A percentile compares a stretch with the other conserved stretches of the same genome.
Conservation (phyloP, 2,888 invertebrate genomes). For the Galerucella calmariensis region DNA sequence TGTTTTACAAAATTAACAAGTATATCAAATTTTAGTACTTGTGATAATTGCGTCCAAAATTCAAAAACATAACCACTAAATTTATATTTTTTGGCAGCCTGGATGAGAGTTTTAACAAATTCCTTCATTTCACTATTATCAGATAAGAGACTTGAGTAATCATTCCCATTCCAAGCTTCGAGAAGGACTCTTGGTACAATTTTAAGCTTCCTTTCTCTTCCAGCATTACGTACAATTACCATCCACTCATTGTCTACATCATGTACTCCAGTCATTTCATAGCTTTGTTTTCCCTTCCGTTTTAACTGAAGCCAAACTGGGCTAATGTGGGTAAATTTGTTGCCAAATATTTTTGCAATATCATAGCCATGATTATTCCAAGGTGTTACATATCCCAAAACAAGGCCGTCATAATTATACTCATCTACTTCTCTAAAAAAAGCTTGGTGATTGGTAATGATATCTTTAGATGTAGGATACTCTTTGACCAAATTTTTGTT, state of each 20-base stretch:
- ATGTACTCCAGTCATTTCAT: slow-evolving; percentile 78
- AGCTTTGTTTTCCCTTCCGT: slow-evolving; percentile 71
- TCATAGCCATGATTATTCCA: slow-evolving; percentile 97
- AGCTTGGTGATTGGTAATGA: slow-evolving; percentile 79
- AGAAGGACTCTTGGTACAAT: slow-evolving; percentile 90
- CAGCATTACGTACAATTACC: slow-evolving; percentile 73
- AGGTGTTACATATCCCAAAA: slow-evolving; percentile 94
- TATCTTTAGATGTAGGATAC: slow-evolving; percentile 76
- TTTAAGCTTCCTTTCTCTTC: slow-evolving; percentile 69
- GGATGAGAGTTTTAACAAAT: slow-evolving; percentile 75
- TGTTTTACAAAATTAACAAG: slow-evolving; percentile 74
- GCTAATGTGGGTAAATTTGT: slow-evolving; percentile 90
- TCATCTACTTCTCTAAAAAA: slow-evolving; percentile 77
- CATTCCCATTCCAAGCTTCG: slow-evolving; percentile 84
- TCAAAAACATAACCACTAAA: slow-evolving; percentile 94
- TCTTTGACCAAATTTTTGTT: slow-evolving; percentile 77
- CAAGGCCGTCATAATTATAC: slow-evolving; percentile 77
- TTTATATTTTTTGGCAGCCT: slow-evolving; percentile 73
- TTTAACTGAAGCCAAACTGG: slow-evolving; percentile 95
- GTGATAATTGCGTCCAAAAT: slow-evolving; percentile 86
- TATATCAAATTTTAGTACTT: slow-evolving; percentile 69
- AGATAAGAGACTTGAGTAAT: slow-evolving; percentile 78
- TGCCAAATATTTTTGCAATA: slow-evolving; percentile 87
- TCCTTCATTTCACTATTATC: slow-evolving; percentile 75
- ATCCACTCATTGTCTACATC: slow-evolving; percentile 90